Evolutionary conservation across 2,797 vertebrate genomes (phyloP), one percentile per base, ranked within the genome.

Genomic region (Syndactyla subalaris): DNA sequence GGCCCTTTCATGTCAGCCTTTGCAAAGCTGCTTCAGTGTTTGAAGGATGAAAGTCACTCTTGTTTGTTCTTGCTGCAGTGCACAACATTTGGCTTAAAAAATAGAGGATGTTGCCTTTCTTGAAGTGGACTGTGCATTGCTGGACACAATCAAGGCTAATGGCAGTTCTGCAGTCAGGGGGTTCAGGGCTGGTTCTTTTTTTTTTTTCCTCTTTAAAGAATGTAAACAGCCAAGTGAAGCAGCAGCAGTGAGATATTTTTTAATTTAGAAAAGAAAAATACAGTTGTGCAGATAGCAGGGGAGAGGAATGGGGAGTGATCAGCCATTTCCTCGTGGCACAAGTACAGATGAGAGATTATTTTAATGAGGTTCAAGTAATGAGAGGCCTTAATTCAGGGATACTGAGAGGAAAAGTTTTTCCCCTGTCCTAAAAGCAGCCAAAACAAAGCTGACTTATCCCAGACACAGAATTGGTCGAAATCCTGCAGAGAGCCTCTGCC

Each of bases 1-100:
- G 97, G 97, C 91, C 96, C 98, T 99, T 99, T 99, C 98, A 99
- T 99, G 98, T 99, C 97, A 97, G 98, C 96, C 97, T 98, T 96
- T 91, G 91, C 93, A 95, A 92, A 76, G 88, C 88, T 73, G 90
- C 83, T 95, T 81, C 97, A 90, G 79, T 91, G 94, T 97, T 98
- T 96, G 95, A 97, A 97, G 97, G 96, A 97, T 96, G 94, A 97
- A 98, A 97, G 94, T 96, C 88, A 14, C 92, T 95, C 93, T 95
- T 95, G 96, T 95, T 96, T 96, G 91, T 95, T 94, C 93, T 91
- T 52, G 71, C 94, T 85, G 89, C 76, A 10, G 79, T 88, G 93
- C 84, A 93, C 77, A 97, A 94, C 80, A 96, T 95, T 95, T 87
- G 95, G 88, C 94, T 96, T 93, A 87, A 96, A 97, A 93, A 96